Evolutionary conservation across 2,113 vertebrate species (phyloP).

Genomic region (Peucedramus taeniatus): DNA sequence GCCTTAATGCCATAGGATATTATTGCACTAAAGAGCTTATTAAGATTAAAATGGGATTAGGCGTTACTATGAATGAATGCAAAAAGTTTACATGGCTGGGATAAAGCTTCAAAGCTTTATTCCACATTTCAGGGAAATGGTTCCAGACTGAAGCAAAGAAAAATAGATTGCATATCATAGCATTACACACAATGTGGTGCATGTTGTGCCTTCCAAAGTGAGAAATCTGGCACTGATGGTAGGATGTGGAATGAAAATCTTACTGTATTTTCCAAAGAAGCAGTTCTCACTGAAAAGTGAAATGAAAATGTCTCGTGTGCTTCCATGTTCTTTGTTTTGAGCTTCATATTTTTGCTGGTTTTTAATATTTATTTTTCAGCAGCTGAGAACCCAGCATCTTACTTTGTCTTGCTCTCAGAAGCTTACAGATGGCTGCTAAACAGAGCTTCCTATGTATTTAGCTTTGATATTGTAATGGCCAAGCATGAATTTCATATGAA

Average conservation of each 20-base stretch:
- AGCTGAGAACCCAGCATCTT: not conserved
- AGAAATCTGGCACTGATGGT: not conserved
- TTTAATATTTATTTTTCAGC: not conserved
- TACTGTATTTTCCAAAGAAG: not conserved
- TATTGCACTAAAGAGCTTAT: constrained; percentile 30
- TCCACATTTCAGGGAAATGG: not conserved
- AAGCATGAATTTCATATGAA: not conserved
- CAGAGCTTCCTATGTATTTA: not conserved
- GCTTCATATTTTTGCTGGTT: not conserved
- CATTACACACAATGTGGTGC: not conserved
- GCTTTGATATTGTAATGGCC: not conserved
- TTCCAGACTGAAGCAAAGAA: not conserved
- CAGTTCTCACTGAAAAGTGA: not conserved
- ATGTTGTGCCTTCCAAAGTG: not conserved
- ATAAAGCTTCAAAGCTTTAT: constrained; percentile 10
- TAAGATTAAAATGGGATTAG: constrained; percentile 55
- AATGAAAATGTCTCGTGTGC: not conserved
- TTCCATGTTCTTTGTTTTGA: not conserved
- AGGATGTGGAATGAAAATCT: not conserved
- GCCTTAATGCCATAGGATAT: not conserved
- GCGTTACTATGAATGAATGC: not conserved
- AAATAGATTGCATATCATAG: not conserved
- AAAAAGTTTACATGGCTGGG: not conserved
- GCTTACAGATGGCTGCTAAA: not conserved
- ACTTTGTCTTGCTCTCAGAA: not conserved